Base-by-base conservation (phyloP, 2,888 invertebrate genomes). In the Oscheius onirici region DNA sequence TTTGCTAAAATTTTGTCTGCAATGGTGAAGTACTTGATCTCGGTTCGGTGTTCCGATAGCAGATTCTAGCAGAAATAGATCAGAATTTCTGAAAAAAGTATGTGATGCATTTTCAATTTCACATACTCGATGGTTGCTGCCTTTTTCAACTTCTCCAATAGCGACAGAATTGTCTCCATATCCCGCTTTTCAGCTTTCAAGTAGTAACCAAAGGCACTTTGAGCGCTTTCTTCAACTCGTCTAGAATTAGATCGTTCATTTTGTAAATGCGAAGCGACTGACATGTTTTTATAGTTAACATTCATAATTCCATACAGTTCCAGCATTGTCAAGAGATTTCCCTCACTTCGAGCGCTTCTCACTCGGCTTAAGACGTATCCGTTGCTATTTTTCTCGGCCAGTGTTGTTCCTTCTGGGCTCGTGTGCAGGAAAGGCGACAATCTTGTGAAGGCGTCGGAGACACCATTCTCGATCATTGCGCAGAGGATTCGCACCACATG, bases 271-370 rank as follows among this genome's bases (percentile, higher is more conserved):
- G 34, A 46, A 49, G 15, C n/a, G 26, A 40, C 49, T 49, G 1
- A 63, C 63, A 13, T 13, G 15, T 49, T 63, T 49, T 17, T 46
- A 49, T 26, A 63, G n/a, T 46, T 28, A 10, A 60, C n/a, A 60
- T 69, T 44, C 1, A 69, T 28, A 3, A 60, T n/a, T 3, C 40
- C 26, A 44, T 69, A 69, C 15, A 69, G 60, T 20, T 49, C 49
- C 22, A 69, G 40, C 15, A 58, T 58, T 15, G 69, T 17, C 11
- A 24, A n/a, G 6, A 69, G 22, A 13, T 46, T 46, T 46, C 51
- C 60, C 40, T 58, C 58, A 17, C 26, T 28, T 6, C 58, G 22
- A 22, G 49, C 60, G 3, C 20, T 44, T 24, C 69, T 26, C 3
- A 34, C 60, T 17, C 58, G 15, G 15, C 22, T 17, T 2, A 69